Evolutionary conservation across 2,888 invertebrate genomes (phyloP).

Genomic region (Chromoteleia sp.): DNA sequence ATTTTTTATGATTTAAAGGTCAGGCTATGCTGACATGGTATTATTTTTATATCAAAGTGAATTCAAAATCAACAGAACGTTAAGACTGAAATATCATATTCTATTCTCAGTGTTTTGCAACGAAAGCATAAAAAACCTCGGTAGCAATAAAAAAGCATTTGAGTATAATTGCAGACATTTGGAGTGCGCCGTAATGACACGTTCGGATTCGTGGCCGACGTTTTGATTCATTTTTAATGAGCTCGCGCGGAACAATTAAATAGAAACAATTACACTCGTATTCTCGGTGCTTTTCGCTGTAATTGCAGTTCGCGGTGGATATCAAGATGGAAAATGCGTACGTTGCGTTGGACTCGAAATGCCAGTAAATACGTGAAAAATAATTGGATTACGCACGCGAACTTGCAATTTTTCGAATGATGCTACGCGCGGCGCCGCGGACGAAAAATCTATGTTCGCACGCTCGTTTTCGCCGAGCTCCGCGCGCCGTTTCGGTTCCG

Average conservation of each 20-base stretch:
- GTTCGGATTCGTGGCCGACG: slow-evolving; percentile 50
- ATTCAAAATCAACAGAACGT: slow-evolving; percentile 14
- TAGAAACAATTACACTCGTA: slow-evolving; percentile 60
- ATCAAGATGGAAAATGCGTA: slow-evolving; percentile 69
- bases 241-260: slow-evolving; percentile 66
- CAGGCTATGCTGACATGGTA: no score
- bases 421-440: slow-evolving; percentile 4
- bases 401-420: slow-evolving; percentile 64
- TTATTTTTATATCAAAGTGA: not conserved
- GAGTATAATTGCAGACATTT: slow-evolving; percentile 47
- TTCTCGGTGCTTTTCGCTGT: slow-evolving; percentile 56
- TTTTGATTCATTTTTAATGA: slow-evolving; percentile 70
- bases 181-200: slow-evolving; percentile 54
- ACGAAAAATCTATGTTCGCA: slow-evolving; percentile 46
- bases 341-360: slow-evolving; percentile 43
- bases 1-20: no score
- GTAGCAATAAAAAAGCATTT: slow-evolving; percentile 42
- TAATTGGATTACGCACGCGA: slow-evolving; percentile 66
- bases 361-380: slow-evolving; percentile 39
- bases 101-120: slow-evolving; percentile 8
- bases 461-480: slow-evolving; percentile 35
- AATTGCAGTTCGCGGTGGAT: slow-evolving; percentile 54
- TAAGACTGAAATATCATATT: slow-evolving; percentile 15
- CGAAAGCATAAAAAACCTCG: slow-evolving; percentile 35
- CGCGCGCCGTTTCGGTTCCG: slow-evolving; percentile 38